A percentile compares a stretch with the other conserved stretches of the same genome.
phyloP scores from a whole-genome alignment of 2,113 vertebrate genomes.

The Vidua chalybeata region DNA sequence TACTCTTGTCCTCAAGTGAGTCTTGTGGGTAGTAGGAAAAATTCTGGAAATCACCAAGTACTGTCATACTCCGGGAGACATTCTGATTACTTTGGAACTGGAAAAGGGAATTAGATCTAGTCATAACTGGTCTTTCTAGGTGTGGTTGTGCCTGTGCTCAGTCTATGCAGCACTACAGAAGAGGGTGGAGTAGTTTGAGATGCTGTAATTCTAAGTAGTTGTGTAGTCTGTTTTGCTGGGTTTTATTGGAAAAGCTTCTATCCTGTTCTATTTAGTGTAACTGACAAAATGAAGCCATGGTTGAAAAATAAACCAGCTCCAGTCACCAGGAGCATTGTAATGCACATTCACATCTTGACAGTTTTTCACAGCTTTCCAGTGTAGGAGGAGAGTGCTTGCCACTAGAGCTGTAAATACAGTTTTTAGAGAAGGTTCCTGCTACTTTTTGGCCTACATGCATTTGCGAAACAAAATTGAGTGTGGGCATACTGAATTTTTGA shows the following conservation, averaged over 20 bases:
- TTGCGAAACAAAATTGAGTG: neutral
- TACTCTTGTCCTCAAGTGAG: neutral
- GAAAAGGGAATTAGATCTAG: neutral
- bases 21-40: neutral
- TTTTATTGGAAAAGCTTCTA: neutral
- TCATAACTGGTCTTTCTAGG: neutral
- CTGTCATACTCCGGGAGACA: neutral
- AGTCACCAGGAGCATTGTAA: constrained; percentile 37
- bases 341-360: constrained; percentile 45
- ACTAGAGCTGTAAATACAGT: constrained; percentile 39
- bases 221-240: neutral
- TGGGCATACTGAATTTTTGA: neutral
- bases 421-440: constrained; percentile 15
- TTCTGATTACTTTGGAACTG: neutral
- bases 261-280: neutral
- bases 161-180: neutral
- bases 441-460: constrained; percentile 24
- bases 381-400: constrained; percentile 52
- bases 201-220: neutral
- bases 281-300: constrained; percentile 55
- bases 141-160: neutral
- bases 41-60: neutral
- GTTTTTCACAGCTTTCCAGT: constrained; percentile 56
- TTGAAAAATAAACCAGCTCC: constrained; percentile 59
- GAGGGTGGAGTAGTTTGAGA: neutral